Base-by-base conservation (phyloP, 1,140 invertebrate genomes). In the Drosophila sp. region DNA sequence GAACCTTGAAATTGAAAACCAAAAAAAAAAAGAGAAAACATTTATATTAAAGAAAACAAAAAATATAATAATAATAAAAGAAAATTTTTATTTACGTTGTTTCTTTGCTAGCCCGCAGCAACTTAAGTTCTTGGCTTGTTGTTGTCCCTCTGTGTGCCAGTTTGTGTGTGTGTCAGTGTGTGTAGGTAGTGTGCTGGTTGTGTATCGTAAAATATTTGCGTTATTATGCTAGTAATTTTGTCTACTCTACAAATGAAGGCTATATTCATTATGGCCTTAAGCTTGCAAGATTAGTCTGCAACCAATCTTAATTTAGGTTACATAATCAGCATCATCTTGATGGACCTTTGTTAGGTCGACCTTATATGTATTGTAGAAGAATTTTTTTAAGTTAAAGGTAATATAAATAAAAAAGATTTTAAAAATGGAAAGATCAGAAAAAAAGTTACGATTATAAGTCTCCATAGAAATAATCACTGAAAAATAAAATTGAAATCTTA, bases 151-250 rank as follows among this genome's bases (percentile, higher is more conserved):
- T 60, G 7, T 55, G 27, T 11, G 7, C 3, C 17, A n/a, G 17
- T 41, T 32, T 67, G 56, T 54, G 8, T 69, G 30, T 55, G 33
- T 57, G 30, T 58, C 23, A 50, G 60, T 68, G 57, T 56, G 10
- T 69, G 25, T 55, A 27, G 11, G 44, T 50, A 50, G 44, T 62
- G 61, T 54, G 54, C 60, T 65, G 61, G 58, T 47, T 60, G 55
- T 76, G 62, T 80, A 89, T 87, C 83, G 84, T 87, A 87, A 87
- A 87, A 87, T 87, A 87, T 87, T 87, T 87, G 84, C 77, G 84
- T 87, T 87, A 87, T 87, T 87, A 89, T 87, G 80, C 84, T 87
- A 89, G 83, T 87, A 89, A 87, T 87, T 87, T 89, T 75, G 71
- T 76, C 68, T 71, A 50, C 44, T 4, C 44, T 27, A 7, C 25